phyloP scores from a whole-genome alignment of 2,797 vertebrate genomes.

The Gymnopithys bicolor region DNA sequence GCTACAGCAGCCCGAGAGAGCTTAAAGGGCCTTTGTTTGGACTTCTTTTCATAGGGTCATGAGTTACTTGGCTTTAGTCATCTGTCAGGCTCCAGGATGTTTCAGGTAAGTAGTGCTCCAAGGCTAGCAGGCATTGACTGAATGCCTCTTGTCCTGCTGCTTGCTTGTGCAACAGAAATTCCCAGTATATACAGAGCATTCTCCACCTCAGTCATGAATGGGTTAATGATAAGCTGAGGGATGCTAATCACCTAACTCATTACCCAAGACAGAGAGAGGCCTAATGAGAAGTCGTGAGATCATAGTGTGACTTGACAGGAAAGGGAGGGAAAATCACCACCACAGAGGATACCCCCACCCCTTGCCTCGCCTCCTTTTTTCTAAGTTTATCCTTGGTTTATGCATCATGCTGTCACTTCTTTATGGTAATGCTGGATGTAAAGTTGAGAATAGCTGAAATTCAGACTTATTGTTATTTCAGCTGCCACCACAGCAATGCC shows the following conservation, averaged over 20 bases:
- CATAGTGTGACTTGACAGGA: neutral
- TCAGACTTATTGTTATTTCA: neutral
- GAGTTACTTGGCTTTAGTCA: neutral
- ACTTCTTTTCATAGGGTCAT: neutral
- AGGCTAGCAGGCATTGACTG: neutral
- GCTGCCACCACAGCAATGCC: neutral
- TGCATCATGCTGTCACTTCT: neutral
- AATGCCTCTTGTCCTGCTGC: neutral
- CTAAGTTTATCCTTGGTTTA: neutral
- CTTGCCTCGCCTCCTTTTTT: neutral
- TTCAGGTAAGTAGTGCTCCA: neutral
- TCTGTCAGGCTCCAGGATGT: neutral
- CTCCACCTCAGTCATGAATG: neutral
- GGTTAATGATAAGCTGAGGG: neutral
- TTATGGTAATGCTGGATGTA: neutral
- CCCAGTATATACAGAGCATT: neutral
- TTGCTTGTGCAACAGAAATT: neutral
- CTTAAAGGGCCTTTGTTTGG: neutral
- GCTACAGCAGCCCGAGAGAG: neutral
- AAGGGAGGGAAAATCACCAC: neutral
- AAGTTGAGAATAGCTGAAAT: neutral
- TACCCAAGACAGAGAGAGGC: neutral
- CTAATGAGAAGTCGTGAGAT: neutral
- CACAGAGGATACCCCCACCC: fast-evolving
- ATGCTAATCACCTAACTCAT: neutral